Percentiles rank a stretch among this genome's conserved stretches.
Conservation (phyloP, 2,888 invertebrate species). For the Oscheius sp. region DNA sequence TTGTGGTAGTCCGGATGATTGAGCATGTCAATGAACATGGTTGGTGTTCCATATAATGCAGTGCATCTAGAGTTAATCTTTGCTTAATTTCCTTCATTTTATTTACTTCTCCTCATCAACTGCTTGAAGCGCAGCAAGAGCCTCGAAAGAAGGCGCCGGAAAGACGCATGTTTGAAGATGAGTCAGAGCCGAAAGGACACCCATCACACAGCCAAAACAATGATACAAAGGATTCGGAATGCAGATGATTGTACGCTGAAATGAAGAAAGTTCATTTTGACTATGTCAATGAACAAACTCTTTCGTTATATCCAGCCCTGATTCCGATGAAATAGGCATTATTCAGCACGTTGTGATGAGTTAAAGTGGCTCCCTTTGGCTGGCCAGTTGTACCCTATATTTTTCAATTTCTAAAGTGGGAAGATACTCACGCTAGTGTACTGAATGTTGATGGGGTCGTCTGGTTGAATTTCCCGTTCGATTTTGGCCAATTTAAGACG, state of each 20-base stretch:
- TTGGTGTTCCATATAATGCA: constrained; percentile 73
- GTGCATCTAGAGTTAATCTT: constrained; percentile 70
- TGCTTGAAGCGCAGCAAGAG: constrained; percentile 77
- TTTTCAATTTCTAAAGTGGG: constrained; percentile 2
- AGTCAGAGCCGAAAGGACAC: constrained; percentile 75
- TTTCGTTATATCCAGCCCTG: constrained; percentile 71
- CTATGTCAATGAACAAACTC: constrained; percentile 30
- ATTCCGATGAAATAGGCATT: constrained; percentile 79
- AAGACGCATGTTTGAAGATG: constrained; percentile 71
- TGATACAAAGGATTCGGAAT: constrained; percentile 74
- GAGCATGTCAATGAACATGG: constrained; percentile 74
- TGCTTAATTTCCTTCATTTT: background rate
- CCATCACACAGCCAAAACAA: constrained; percentile 80
- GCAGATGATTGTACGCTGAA: constrained; percentile 53
- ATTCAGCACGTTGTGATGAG: constrained; percentile 81
- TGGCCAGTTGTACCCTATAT: constrained; percentile 80
- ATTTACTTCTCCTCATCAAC: constrained; percentile 78
- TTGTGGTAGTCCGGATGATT: constrained; percentile 70
- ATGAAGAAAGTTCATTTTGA: background rate
- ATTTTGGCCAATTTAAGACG: constrained; percentile 70
- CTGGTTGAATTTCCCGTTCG: constrained; percentile 77
- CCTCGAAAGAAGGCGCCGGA: constrained; percentile 73
- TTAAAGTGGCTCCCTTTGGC: constrained; percentile 79
- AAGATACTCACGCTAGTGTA: constrained; percentile 53
- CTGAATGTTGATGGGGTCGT: constrained; percentile 79